These are phyloP conservation scores for Coluber constrictor DNA, from an alignment of 2,797 vertebrate species.

Conservation along the genomic window DNA sequence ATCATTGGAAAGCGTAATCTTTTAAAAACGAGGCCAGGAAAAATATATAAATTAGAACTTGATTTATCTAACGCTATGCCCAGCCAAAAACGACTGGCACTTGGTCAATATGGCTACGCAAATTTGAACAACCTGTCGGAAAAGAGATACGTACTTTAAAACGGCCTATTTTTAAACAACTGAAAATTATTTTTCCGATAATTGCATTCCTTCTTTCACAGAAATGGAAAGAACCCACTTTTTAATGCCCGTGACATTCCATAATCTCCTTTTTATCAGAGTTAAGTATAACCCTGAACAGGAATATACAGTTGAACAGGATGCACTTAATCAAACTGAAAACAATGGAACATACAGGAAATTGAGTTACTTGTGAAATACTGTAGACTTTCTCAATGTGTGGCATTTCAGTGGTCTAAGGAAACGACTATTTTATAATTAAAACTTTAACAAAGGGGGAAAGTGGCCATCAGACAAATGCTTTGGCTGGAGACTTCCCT, in stretches of 20 bases:
- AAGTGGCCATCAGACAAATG: neutral
- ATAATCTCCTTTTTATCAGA: slow-evolving; percentile 65
- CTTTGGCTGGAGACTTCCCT: neutral
- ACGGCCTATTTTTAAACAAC: neutral
- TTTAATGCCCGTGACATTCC: slow-evolving; percentile 17
- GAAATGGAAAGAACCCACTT: slow-evolving; percentile 19
- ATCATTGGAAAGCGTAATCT: neutral
- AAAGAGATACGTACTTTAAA: neutral
- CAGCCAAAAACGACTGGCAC: neutral
- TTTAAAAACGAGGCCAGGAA: neutral
- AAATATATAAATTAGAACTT: neutral
- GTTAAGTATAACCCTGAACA: slow-evolving; percentile 67
- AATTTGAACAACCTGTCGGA: neutral
- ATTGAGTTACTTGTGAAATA: slow-evolving; percentile 73
- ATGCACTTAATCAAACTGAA: slow-evolving; percentile 78
- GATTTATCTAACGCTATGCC: neutral
- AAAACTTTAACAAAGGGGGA: neutral
- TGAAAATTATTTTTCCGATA: slow-evolving; percentile 5
- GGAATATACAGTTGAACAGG: slow-evolving; percentile 81
- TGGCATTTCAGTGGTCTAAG: slow-evolving; percentile 57
- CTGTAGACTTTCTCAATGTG: slow-evolving; percentile 71
- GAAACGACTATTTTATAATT: slow-evolving; percentile 34
- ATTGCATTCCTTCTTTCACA: slow-evolving; percentile 16
- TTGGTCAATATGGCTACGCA: neutral
- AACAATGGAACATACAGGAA: slow-evolving; percentile 80